Base-by-base conservation (phyloP, 1,140 invertebrate species). In the Drosophila sp. region DNA sequence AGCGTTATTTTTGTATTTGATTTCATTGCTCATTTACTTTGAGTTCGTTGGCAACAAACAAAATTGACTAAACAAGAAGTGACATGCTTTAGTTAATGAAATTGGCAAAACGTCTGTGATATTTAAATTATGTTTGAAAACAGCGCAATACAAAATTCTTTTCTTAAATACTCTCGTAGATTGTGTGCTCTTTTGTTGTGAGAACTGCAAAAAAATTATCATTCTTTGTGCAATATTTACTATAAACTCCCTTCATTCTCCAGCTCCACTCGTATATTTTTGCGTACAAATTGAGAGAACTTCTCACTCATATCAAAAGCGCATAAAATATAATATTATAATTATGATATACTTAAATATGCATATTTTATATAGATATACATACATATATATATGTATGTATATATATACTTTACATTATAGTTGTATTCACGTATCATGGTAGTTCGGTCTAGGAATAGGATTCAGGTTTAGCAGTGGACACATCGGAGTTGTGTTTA, bases 31-130 rank as follows among this genome's bases (percentile, higher is more conserved):
- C 58, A 62, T 35, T 50, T 47, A 25, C 60, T 32, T 60, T 64
- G 38, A 41, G 23, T 70, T 60, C 72, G 73, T 70, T 27, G 66
- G 50, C 55, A 76, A 84, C 70, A 89, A 55, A 62, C 79, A 73
- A 86, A 86, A 89, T 89, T 83, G 57, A 80, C 44, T 50, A 50
- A 54, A 73, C 79, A 55, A 62, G 77, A 78, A 78, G 41, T 23
- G 60, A 47, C 47, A 76, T 83, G 44, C 23, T 83, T 86, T 80
- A 80, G 81, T 86, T 86, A 77, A 71, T 77, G 11, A 70, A 86
- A 86, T 86, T 86, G 83, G 83, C 83, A 86, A 86, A 86, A 83
- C 80, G 83, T 86, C 83, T 86, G 83, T 86, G 83, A 86, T 86
- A 86, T 86, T 86, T 86, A 77, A 87, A 86, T 86, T 89, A 80